phyloP scores from a whole-genome alignment of 2,113 vertebrate genomes.

The Diadophis punctatus region DNA sequence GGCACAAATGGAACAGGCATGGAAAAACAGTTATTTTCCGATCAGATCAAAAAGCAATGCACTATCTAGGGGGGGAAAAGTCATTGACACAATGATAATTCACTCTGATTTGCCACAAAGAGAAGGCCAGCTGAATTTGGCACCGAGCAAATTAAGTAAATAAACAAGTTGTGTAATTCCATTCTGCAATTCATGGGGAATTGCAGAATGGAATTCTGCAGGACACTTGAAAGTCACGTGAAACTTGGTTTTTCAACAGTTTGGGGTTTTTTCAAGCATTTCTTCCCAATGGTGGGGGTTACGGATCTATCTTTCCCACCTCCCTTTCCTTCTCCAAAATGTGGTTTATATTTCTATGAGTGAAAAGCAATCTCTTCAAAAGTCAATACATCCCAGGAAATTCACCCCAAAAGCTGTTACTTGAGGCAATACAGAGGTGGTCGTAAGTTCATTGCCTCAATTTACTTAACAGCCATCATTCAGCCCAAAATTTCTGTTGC shows the following conservation, averaged over 20 bases:
- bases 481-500: too few species aligned
- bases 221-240: neutral
- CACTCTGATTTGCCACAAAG: neutral
- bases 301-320: neutral
- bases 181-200: neutral
- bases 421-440: neutral
- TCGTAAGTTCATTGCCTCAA: too few species aligned
- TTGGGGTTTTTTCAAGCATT: neutral
- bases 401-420: neutral
- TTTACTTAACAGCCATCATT: too few species aligned
- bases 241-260: neutral
- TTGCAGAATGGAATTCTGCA: too few species aligned
- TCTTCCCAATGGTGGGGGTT: neutral
- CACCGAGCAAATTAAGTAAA: neutral
- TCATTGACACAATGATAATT: neutral
- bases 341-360: neutral
- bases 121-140: neutral
- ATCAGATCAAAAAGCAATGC: neutral
- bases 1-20: neutral
- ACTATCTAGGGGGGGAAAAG: fast-evolving
- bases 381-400: neutral
- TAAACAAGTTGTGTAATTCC: neutral
- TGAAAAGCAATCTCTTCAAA: neutral
- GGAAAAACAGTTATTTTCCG: neutral
- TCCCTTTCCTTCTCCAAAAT: neutral